Evolutionary conservation across 2,888 invertebrate species (phyloP).

Genomic region (Trimorus sp.): DNA sequence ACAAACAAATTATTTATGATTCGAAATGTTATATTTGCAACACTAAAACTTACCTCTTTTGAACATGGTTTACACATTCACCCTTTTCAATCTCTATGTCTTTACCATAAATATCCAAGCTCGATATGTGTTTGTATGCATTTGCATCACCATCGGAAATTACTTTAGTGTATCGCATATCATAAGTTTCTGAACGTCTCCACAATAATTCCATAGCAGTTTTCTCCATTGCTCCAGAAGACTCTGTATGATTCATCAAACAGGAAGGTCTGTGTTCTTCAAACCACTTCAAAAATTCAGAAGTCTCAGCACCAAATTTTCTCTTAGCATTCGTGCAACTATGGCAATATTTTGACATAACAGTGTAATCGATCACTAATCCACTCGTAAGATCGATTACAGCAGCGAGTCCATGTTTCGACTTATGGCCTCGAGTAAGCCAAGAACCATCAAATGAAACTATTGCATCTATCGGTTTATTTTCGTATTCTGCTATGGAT

Average conservation of each 20-base stretch:
- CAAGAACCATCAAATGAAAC: too few species aligned
- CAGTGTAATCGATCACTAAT: too few species aligned
- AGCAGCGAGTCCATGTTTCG: too few species aligned
- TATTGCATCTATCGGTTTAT: too few species aligned
- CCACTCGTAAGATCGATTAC: too few species aligned
- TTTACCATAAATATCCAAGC: constrained; percentile 6
- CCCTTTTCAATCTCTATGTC: constrained; percentile 14
- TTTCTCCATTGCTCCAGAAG: constrained; percentile 18
- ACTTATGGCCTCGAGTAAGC: too few species aligned
- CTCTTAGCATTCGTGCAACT: too few species aligned
- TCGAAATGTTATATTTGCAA: not conserved
- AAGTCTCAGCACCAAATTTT: too few species aligned
- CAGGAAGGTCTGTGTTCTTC: not conserved
- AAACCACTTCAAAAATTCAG: not conserved
- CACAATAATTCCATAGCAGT: constrained; percentile 12
- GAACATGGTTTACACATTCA: constrained; percentile 12
- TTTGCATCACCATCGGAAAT: constrained; percentile 16
- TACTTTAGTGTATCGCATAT: constrained; percentile 5
- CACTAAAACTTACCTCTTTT: not conserved
- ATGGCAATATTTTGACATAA: too few species aligned
- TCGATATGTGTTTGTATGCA: constrained; percentile 1
- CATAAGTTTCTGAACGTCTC: constrained; percentile 7
- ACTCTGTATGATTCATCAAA: constrained; percentile 2
- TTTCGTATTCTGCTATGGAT: too few species aligned
- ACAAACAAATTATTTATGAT: not conserved